Evolutionary conservation across 1,140 invertebrate species (phyloP).

Genomic region (Arctopsyche grandis): DNA sequence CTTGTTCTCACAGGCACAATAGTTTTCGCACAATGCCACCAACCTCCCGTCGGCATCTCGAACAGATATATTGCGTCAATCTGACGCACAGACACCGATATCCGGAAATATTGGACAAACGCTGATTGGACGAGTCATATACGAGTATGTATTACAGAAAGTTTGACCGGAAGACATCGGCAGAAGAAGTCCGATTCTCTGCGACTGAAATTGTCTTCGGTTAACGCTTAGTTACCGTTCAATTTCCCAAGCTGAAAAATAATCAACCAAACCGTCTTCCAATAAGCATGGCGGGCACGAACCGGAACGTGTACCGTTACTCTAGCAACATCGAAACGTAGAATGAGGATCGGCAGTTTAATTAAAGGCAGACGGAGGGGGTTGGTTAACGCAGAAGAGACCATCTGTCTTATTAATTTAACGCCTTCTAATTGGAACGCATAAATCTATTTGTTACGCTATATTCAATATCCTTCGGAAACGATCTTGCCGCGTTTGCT

Average conservation of each 20-base stretch:
- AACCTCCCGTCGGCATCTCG: not conserved
- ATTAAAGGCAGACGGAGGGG: conserved; percentile 46
- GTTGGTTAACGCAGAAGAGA: conserved; percentile 32
- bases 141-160: not conserved
- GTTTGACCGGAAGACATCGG: too few relatives aligned
- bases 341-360: conserved; percentile 48
- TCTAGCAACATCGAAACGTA: conserved; percentile 35
- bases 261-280: conserved; percentile 18
- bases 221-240: conserved; percentile 31
- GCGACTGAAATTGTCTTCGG: conserved; percentile 3
- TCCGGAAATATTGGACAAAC: conserved; percentile 16
- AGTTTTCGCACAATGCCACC: conserved; percentile 39
- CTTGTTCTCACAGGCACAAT: conserved; percentile 45
- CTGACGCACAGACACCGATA: conserved; percentile 16
- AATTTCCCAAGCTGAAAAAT: conserved; percentile 10
- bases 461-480: too few relatives aligned
- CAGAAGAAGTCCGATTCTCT: not conserved
- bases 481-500: not conserved
- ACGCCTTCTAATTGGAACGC: conserved; percentile 50
- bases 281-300: conserved; percentile 50
- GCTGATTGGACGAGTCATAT: not conserved
- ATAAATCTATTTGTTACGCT: conserved; percentile 48
- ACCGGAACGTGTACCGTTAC: conserved; percentile 36
- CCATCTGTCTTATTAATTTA: conserved; percentile 50
- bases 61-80: conserved; percentile 34